Evolutionary conservation across 1,140 invertebrate genomes (phyloP), one percentile per base, ranked within the genome.

Genomic region (Scaptomyza hsui): DNA sequence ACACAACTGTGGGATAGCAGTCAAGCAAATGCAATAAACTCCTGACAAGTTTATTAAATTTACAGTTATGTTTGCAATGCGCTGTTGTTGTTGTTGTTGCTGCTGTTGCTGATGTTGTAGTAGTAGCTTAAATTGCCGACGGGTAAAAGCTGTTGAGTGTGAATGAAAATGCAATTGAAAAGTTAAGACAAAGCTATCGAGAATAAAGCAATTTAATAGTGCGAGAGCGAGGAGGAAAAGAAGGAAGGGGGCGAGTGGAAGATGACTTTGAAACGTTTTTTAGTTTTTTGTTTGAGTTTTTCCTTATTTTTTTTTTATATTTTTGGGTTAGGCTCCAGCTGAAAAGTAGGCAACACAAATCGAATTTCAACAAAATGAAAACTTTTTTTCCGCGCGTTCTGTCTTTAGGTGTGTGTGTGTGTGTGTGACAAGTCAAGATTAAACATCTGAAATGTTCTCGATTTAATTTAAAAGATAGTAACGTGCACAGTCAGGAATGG

Each of bases 21-120:
- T 55, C 67, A 71, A 69, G 63, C 78, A 80, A 86, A 86, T 85
- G 81, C 81, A 85, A 85, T 86, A 86, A 85, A 86, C 77, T 88
- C 52, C 21, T 45, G 35, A 71, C 65, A 69, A 85, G 73, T 85
- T 86, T 85, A 85, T 85, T 86, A 85, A 86, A 86, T 85, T 86
- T 78, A 72, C 70, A 72, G 73, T 59, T 72, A 72, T 72, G 70
- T 68, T 63, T 68, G 49, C 53, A 55, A 47, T 72, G 69, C 13
- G 32, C 47, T 57, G 68, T 62, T 69, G 65, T 26, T 61, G 48
- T 45, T 51, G 37, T 21, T 26, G 13, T 12, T 48, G 7, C 5
- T 49, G 44, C 19, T 41, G 21, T 29, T 26, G 32, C 10, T 42
- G 19, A 16, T 13, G 32, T 42, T 32, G 44, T n/a, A n/a, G 18